Evolutionary conservation across 1,140 invertebrate genomes (phyloP).

Genomic region (Panonychus citri): DNA sequence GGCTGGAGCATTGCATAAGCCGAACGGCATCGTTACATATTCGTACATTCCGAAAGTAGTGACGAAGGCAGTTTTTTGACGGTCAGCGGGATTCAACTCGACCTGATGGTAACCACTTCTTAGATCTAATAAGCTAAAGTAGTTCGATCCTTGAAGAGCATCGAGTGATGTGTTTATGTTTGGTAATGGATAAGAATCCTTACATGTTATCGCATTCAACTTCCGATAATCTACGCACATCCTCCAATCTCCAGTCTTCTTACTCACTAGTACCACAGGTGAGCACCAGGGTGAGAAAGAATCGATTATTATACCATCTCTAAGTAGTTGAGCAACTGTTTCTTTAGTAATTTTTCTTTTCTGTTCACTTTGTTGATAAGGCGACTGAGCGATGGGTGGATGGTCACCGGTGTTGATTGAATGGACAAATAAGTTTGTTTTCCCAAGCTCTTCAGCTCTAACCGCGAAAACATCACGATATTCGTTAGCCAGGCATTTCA

Average conservation of each 20-base stretch:
- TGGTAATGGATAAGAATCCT: neutral
- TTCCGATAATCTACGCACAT: neutral
- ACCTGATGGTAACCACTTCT: conserved; percentile 26
- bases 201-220: neutral
- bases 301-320: neutral
- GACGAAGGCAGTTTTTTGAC: conserved; percentile 5
- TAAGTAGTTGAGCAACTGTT: neutral
- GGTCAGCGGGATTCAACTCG: conserved; percentile 15
- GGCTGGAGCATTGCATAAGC: conserved; percentile 12
- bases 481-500: neutral
- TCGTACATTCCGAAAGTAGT: conserved; percentile 7
- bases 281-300: neutral
- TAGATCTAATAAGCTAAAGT: conserved; percentile 19
- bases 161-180: neutral
- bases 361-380: neutral
- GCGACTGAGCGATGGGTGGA: neutral
- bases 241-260: neutral
- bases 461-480: neutral
- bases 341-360: neutral
- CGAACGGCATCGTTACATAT: conserved; percentile 15
- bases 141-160: neutral
- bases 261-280: neutral
- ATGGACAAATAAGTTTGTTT: neutral
- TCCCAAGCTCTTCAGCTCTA: neutral
- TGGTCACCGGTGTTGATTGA: neutral